These are phyloP conservation scores for Clarias gariepinus DNA, from an alignment of 2,113 vertebrate genomes.

Conservation along the genomic window DNA sequence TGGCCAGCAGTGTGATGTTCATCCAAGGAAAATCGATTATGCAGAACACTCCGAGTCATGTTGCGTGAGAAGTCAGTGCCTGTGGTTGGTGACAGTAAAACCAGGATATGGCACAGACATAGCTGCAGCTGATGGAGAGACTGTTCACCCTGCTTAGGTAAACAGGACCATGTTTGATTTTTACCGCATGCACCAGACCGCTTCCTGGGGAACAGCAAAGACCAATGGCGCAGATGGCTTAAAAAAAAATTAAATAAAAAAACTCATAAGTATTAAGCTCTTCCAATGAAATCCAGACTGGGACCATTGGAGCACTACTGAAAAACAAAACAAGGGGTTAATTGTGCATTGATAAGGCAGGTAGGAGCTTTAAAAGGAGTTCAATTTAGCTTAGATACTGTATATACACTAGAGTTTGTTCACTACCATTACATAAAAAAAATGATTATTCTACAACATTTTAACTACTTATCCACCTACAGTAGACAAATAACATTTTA, in stretches of 20 bases:
- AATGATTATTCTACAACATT: neutral
- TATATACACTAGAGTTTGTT: neutral
- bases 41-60: conserved; percentile 50
- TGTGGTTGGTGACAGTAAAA: conserved; percentile 43
- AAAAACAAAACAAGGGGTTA: conserved; percentile 12
- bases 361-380: conserved; percentile 16
- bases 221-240: conserved; percentile 76
- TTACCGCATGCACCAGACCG: conserved; percentile 43
- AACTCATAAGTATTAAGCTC: conserved; percentile 70
- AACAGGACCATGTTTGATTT: conserved; percentile 45
- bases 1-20: conserved; percentile 26
- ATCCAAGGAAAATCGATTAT: conserved; percentile 57
- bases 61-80: conserved; percentile 49
- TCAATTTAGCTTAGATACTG: neutral
- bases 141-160: conserved; percentile 41
- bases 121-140: conserved; percentile 48
- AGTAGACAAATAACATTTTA: neutral
- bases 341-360: neutral
- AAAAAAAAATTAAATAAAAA: conserved; percentile 72
- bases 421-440: neutral
- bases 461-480: neutral
- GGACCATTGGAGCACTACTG: conserved; percentile 40
- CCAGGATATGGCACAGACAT: conserved; percentile 25
- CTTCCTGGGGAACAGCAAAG: conserved; percentile 65
- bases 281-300: conserved; percentile 69